Evolutionary conservation across 1,140 invertebrate genomes (phyloP).

Genomic region (Drosophila fuyamai): DNA sequence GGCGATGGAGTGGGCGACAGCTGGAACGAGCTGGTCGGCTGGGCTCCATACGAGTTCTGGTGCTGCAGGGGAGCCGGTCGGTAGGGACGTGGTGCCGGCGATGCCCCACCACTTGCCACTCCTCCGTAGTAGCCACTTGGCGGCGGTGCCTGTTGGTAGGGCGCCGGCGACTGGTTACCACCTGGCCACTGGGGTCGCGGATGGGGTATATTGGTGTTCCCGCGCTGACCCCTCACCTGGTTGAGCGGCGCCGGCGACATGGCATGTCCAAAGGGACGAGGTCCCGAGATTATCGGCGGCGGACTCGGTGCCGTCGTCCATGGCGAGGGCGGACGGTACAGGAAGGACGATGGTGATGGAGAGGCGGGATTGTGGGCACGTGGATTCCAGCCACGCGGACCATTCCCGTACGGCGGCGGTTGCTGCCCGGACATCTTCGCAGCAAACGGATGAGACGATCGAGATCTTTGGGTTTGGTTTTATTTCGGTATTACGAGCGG

Average conservation of each 20-base stretch:
- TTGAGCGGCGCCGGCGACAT: slow-evolving; percentile 86
- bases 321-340: slow-evolving; percentile 88
- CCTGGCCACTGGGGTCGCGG: slow-evolving; percentile 88
- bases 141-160: slow-evolving; percentile 55
- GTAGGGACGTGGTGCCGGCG: slow-evolving; percentile 61
- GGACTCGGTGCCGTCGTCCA: slow-evolving; percentile 86
- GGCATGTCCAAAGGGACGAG: slow-evolving; percentile 85
- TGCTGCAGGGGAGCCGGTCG: slow-evolving; percentile 69
- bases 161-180: slow-evolving; percentile 84
- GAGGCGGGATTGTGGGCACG: slow-evolving; percentile 73
- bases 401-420: slow-evolving; percentile 86
- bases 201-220: slow-evolving; percentile 85
- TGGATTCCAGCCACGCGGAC: slow-evolving; percentile 84
- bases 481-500: slow-evolving; percentile 26
- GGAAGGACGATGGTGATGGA: slow-evolving; percentile 85
- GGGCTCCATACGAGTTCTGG: slow-evolving; percentile 74
- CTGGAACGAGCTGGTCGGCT: slow-evolving; percentile 82
- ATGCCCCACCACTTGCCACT: slow-evolving; percentile 8
- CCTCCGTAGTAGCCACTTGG: slow-evolving; percentile 42
- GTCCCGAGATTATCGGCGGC: slow-evolving; percentile 87
- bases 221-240: slow-evolving; percentile 84
- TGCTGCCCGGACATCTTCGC: slow-evolving; percentile 86
- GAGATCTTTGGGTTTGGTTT: slow-evolving; percentile 16
- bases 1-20: slow-evolving; percentile 83
- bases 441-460: slow-evolving; percentile 27